Evolutionary conservation across 1,140 invertebrate genomes (phyloP).

Genomic region (Pseudomyrmex flavicornis): DNA sequence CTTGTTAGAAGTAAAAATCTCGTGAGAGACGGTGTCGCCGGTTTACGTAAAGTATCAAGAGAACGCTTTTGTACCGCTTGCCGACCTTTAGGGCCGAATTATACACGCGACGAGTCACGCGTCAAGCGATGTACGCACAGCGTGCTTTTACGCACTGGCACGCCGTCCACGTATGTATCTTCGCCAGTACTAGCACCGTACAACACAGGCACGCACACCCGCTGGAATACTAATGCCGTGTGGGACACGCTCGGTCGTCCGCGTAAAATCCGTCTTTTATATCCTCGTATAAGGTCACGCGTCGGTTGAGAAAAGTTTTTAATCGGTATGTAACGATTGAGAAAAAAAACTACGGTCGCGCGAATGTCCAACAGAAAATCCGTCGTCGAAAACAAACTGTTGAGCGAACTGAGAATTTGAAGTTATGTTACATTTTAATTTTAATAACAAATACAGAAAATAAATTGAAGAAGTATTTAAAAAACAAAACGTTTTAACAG

Average conservation of each 20-base stretch:
- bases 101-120: conserved; percentile 62
- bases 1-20: not conserved
- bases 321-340: too few relatives aligned
- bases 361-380: too few relatives aligned
- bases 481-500: too few relatives aligned
- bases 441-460: too few relatives aligned
- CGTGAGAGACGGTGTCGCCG: not conserved
- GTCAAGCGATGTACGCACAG: conserved; percentile 73
- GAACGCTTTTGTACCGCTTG: conserved; percentile 31
- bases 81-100: conserved; percentile 79
- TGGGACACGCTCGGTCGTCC: conserved; percentile 46
- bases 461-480: too few relatives aligned
- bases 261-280: conserved; percentile 54
- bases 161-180: conserved; percentile 78
- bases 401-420: too few relatives aligned
- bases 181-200: conserved; percentile 75
- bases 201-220: conserved; percentile 71
- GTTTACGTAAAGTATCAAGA: conserved; percentile 20
- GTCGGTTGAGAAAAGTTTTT: not conserved
- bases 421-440: too few relatives aligned
- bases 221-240: conserved; percentile 77
- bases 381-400: too few relatives aligned
- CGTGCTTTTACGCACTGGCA: conserved; percentile 67
- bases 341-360: not conserved
- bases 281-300: conserved; percentile 46